phyloP scores from a whole-genome alignment of 2,113 vertebrate species.

The Eptesicus fuscus region DNA sequence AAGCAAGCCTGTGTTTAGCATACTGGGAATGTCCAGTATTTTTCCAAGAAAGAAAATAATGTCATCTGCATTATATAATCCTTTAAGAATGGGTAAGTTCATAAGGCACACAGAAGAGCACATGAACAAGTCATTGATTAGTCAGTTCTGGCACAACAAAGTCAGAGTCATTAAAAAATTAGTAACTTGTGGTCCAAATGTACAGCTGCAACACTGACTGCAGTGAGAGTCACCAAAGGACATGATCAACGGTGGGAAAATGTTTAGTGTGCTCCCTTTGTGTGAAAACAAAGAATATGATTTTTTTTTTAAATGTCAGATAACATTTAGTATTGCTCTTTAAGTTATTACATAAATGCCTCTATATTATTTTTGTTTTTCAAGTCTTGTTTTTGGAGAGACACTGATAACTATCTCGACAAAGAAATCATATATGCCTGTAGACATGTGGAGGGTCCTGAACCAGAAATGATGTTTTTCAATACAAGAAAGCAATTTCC shows the following conservation, averaged over 20 bases:
- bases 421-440: neutral
- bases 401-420: neutral
- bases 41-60: neutral
- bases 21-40: neutral
- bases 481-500: neutral
- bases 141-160: neutral
- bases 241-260: neutral
- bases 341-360: neutral
- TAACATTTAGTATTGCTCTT: neutral
- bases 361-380: neutral
- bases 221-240: neutral
- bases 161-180: neutral
- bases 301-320: neutral
- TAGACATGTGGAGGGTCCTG: neutral
- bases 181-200: neutral
- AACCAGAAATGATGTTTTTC: neutral
- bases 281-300: neutral
- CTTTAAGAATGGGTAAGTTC: neutral
- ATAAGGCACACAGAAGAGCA: neutral
- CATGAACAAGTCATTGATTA: neutral
- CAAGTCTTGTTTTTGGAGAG: neutral
- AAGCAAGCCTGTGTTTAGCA: neutral
- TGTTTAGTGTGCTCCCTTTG: neutral
- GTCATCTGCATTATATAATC: neutral
- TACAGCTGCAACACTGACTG: neutral